Percentiles rank a stretch among this genome's conserved stretches.
These are phyloP conservation scores for Hoplodrina blanda DNA, from an alignment of 2,888 invertebrate genomes.

Conservation along the genomic window DNA sequence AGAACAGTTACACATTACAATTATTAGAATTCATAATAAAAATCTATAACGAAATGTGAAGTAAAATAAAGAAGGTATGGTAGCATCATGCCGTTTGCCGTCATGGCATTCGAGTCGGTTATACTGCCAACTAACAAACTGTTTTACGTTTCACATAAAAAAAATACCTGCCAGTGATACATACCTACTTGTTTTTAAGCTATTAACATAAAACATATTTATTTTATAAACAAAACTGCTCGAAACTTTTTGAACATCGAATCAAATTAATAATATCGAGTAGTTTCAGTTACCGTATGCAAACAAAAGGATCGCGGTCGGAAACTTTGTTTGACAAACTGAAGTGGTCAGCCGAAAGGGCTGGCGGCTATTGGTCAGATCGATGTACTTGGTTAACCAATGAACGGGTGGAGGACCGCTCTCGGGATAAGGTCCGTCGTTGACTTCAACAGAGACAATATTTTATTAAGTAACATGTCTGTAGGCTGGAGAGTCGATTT, in stretches of 20 bases:
- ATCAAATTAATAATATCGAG: conserved; percentile 12
- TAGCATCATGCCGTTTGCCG: too few relatives aligned
- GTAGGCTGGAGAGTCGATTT: too few relatives aligned
- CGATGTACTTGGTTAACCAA: conserved; percentile 14
- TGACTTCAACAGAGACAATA: background rate
- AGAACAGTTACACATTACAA: too few relatives aligned
- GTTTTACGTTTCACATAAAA: too few relatives aligned
- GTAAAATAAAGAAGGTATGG: too few relatives aligned
- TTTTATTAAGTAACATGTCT: background rate
- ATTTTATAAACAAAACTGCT: background rate
- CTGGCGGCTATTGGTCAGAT: conserved; percentile 35
- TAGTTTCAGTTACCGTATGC: conserved; percentile 12
- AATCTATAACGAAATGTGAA: too few relatives aligned
- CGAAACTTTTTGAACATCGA: background rate
- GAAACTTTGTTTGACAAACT: conserved; percentile 32
- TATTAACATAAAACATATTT: too few relatives aligned
- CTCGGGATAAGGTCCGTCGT: background rate
- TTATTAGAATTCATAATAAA: too few relatives aligned
- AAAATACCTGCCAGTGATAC: too few relatives aligned
- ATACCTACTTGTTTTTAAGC: too few relatives aligned
- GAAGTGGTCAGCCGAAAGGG: conserved; percentile 20
- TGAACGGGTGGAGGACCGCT: background rate
- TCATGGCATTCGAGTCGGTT: too few relatives aligned
- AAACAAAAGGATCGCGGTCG: conserved; percentile 23
- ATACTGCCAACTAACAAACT: too few relatives aligned